Conservation (phyloP, 1,140 invertebrate genomes). For the Drosophila watanabei region DNA sequence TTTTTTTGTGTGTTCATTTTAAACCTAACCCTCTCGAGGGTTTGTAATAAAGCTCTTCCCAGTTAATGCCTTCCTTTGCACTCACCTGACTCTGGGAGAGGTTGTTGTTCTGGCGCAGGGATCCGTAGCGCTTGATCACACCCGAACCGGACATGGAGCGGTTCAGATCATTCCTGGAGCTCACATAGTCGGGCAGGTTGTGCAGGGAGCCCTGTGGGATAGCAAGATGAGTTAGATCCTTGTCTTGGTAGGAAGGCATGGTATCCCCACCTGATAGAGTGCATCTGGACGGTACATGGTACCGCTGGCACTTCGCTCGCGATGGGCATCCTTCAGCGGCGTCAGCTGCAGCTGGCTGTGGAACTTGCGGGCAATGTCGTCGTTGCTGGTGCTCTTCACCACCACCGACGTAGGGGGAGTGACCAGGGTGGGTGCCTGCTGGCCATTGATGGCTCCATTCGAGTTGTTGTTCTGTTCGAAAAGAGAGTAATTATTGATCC, state of each 20-base stretch:
- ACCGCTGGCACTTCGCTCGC: slow-evolving; percentile 87
- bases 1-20: neutral
- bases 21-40: neutral
- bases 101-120: slow-evolving; percentile 65
- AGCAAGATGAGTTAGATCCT: neutral
- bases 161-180: slow-evolving; percentile 82
- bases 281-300: slow-evolving; percentile 95
- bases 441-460: slow-evolving; percentile 60
- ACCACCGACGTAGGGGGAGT: slow-evolving; percentile 20
- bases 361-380: slow-evolving; percentile 65
- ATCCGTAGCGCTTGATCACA: slow-evolving; percentile 79
- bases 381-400: slow-evolving; percentile 74
- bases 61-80: neutral
- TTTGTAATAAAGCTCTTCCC: neutral
- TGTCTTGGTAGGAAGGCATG: neutral
- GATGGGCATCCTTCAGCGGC: slow-evolving; percentile 65
- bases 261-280: slow-evolving; percentile 91
- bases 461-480: slow-evolving; percentile 67
- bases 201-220: slow-evolving; percentile 72
- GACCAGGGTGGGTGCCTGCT: slow-evolving; percentile 17
- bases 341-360: slow-evolving; percentile 77
- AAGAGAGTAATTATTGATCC: too few species aligned
- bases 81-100: slow-evolving; percentile 64
- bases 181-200: slow-evolving; percentile 86
- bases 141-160: slow-evolving; percentile 65